Evolutionary conservation across 1,140 invertebrate species (phyloP), one percentile per base, ranked within the genome.

Genomic region (Leptopilina boulardi): DNA sequence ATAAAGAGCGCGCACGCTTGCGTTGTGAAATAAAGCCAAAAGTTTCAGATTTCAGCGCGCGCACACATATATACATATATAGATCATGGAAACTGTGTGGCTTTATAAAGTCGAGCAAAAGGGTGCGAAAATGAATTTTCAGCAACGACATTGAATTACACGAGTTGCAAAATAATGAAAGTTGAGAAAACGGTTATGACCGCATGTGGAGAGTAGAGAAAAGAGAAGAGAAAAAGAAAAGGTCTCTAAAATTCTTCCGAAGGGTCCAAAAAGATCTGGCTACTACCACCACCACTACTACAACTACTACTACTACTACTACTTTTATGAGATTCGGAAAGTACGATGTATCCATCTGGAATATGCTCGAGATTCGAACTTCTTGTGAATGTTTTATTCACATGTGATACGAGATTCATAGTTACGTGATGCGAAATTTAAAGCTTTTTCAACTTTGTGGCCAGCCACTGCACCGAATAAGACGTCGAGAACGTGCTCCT

Each of bases 361-460:
- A 66, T 66, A 66, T 66, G 59, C 23, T 66, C 3, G 59, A 30
- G 23, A 30, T 66, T 30, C 59, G 23, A 66, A 66, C 23, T 66
- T 66, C 59, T 66, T 66, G 47, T 51, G 59, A 66, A 66, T 66
- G 59, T 66, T 66, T 66, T 66, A 66, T 66, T 66, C 59, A 66
- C 59, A 66, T 30, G 26, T 66, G 59, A 66, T 66, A 66, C 59
- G 59, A 66, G 59, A 66, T 66, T 66, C 59, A 66, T 66, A 66
- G 59, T 66, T 66, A 66, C 59, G 59, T 66, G 59, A 66, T 66
- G 59, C 59, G 59, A 66, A 66, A 66, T 66, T 66, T 66, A 66
- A 66, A 66, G 59, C 59, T 66, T 66, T 26, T 66, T 34, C 59
- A 66, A 66, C 59, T 66, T 66, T 66, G 59, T 66, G 59, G 59